Evolutionary conservation across 2,888 invertebrate species (phyloP).

Genomic region (Eupithecia centaureata): DNA sequence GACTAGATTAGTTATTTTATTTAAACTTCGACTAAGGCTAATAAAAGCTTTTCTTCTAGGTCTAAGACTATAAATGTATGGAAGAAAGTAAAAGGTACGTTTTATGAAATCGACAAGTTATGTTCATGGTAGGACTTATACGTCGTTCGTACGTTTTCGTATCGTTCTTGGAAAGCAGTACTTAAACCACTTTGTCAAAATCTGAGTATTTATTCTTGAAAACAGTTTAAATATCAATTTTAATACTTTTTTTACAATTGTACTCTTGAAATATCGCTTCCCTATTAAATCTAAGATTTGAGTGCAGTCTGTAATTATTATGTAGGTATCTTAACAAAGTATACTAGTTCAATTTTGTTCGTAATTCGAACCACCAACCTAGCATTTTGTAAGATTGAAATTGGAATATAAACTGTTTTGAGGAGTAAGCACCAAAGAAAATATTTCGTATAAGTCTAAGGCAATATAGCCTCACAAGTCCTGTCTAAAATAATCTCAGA

Average conservation of each 20-base stretch:
- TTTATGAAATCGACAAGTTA: neutral
- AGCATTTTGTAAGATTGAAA: neutral
- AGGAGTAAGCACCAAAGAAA: neutral
- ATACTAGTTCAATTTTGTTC: neutral
- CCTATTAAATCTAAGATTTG: too few relatives aligned
- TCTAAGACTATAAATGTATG: neutral
- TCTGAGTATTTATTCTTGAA: neutral
- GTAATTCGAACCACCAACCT: neutral
- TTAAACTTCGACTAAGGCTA: neutral
- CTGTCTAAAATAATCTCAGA: constrained; percentile 39
- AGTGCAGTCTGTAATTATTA: too few relatives aligned
- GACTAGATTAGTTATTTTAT: constrained; percentile 1
- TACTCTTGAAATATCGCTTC: too few relatives aligned
- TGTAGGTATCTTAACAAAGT: too few relatives aligned
- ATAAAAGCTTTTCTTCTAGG: neutral
- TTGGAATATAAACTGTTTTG: neutral
- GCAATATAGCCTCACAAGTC: constrained; percentile 27
- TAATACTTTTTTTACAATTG: too few relatives aligned
- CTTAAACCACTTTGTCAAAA: neutral
- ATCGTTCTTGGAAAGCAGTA: neutral
- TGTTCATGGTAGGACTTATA: neutral
- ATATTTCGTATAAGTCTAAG: constrained; percentile 1
- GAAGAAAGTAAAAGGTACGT: neutral
- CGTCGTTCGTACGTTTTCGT: neutral
- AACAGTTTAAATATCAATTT: too few relatives aligned